Evolutionary conservation across 2,888 invertebrate species (phyloP).

Genomic region (Chrysopilus asiliformis): DNA sequence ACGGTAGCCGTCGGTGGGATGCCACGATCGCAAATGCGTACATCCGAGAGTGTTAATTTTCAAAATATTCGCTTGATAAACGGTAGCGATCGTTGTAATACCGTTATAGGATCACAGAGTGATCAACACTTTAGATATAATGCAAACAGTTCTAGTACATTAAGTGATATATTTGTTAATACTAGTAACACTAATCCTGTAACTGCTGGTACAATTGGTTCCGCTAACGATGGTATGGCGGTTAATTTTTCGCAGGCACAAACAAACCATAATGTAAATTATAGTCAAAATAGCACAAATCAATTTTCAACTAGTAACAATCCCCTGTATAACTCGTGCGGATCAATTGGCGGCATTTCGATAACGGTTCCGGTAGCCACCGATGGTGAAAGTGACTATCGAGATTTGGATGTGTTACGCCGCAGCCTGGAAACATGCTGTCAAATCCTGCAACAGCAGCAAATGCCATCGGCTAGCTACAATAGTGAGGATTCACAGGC

Average conservation of each 20-base stretch:
- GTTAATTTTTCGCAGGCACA: too few species aligned
- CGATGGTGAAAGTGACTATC: slow-evolving; percentile 22
- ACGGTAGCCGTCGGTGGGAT: too few species aligned
- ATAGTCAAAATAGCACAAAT: slow-evolving; percentile 23
- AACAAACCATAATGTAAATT: slow-evolving; percentile 23
- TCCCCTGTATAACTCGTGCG: slow-evolving; percentile 25
- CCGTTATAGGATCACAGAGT: slow-evolving; percentile 26
- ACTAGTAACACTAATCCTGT: slow-evolving; percentile 9
- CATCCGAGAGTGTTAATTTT: slow-evolving; percentile 26
- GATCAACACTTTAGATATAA: slow-evolving; percentile 33
- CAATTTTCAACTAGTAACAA: slow-evolving; percentile 20
- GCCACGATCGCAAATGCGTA: slow-evolving; percentile 18
- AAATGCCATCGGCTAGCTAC: slow-evolving; percentile 18
- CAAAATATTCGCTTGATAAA: slow-evolving; percentile 14
- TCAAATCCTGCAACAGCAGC: slow-evolving; percentile 26
- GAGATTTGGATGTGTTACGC: slow-evolving; percentile 23
- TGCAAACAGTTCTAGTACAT: slow-evolving; percentile 30
- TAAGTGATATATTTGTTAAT: slow-evolving; percentile 33
- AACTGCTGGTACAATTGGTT: slow-evolving; percentile 7
- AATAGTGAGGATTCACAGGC: slow-evolving; percentile 20
- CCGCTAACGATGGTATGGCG: slow-evolving; percentile 7
- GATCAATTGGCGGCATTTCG: slow-evolving; percentile 26
- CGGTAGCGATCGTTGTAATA: slow-evolving; percentile 11
- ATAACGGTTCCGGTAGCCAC: slow-evolving; percentile 24
- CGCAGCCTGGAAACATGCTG: slow-evolving; percentile 33